Percentiles rank a stretch among this genome's conserved stretches.
Conservation (phyloP, 2,888 invertebrate species). For the Augochlorella aurata region DNA sequence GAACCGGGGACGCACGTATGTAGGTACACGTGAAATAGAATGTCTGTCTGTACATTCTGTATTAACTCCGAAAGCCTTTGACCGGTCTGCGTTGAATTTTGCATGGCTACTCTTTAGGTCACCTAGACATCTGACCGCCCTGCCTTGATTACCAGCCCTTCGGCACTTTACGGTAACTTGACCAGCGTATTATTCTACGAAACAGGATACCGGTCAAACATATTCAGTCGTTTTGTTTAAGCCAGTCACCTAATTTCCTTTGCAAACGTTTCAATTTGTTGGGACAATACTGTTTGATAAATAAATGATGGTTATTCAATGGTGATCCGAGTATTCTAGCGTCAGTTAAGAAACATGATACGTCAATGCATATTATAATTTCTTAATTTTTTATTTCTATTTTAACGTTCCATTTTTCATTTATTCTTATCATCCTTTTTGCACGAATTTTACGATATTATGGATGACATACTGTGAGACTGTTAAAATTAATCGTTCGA, state of each 20-base stretch:
- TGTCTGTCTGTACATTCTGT: neutral
- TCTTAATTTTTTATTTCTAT: too few relatives aligned
- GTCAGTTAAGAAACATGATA: too few relatives aligned
- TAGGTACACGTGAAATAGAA: neutral
- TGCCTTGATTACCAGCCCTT: neutral
- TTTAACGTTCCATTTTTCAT: too few relatives aligned
- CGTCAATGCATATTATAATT: too few relatives aligned
- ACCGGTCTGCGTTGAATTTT: neutral
- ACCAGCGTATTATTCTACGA: neutral
- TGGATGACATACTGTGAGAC: too few relatives aligned
- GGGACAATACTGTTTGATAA: too few relatives aligned
- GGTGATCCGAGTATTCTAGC: too few relatives aligned
- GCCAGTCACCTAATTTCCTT: neutral
- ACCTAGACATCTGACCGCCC: neutral
- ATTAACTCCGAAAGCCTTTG: conserved; percentile 2
- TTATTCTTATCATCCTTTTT: too few relatives aligned
- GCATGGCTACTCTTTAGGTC: neutral
- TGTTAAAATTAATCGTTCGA: too few relatives aligned
- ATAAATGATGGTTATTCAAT: too few relatives aligned
- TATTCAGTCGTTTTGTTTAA: neutral
- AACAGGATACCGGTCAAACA: neutral
- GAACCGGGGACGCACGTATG: neutral
- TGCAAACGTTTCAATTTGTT: too few relatives aligned
- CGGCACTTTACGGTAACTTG: neutral
- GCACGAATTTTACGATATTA: too few relatives aligned